Evolutionary conservation across 2,888 invertebrate species (phyloP), one percentile per base, ranked within the genome.

Genomic region (Eilema griseolum): DNA sequence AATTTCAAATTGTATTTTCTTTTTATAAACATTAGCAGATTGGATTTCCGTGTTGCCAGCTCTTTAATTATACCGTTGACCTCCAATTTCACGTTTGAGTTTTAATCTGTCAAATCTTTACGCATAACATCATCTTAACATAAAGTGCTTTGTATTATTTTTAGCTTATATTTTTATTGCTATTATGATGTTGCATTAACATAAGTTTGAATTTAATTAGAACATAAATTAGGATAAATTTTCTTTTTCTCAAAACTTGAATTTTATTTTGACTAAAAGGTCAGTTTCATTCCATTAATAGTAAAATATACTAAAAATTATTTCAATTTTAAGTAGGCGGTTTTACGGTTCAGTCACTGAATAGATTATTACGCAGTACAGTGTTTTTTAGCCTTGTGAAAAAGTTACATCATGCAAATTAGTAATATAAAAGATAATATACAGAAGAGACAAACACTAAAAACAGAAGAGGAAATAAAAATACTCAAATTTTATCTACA

Each of bases 51-150:
- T 24, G 59, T 59, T 59, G 24, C 59, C 61, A 61, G 20, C 12
- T 31, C 61, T 61, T 64, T 64, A 61, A 64, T 64, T 64, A 46
- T 23, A 26, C 3, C 12, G 16, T 20, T 64, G 63, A 64, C 63
- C 63, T 64, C 52, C 24, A 41, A 64, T 64, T 64, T 64, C 63
- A 64, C 63, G 59, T 59, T 59, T 59, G 16, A 26, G 46, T 46
- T 11, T 64, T 64, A 46, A 24, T 46, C 46, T 52, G 63, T 26
- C 52, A 46, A 41, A 64, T 64, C 26, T 64, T 64, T 14, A 46
- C 46, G 24, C 46, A 64, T 61, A 37, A 61, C 61, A 61, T 23
- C 61, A 61, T 61, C 59, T 26, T 59, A 59, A 26, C 28, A 26
- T 59, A 59, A 26, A 59, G 26, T 59, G 28, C 26, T 59, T 57